Conservation (phyloP, 2,888 invertebrate genomes). For the Gari tellinella region DNA sequence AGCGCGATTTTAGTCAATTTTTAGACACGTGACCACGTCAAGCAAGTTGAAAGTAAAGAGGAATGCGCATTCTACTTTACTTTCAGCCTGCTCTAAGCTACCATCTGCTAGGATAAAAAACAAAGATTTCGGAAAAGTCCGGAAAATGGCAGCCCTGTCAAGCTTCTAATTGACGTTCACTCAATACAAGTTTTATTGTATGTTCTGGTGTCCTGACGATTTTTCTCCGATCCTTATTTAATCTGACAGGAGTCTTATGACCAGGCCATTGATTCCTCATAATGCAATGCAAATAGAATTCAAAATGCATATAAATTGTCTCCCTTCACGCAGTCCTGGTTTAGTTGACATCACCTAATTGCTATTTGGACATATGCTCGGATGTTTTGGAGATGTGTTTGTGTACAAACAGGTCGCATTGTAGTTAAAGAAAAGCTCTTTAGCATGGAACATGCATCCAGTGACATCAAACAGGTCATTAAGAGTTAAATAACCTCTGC, state of each 20-base stretch:
- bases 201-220: too few relatives aligned
- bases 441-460: background rate
- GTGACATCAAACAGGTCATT: background rate
- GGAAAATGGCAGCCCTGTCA: conserved; percentile 10
- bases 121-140: too few relatives aligned
- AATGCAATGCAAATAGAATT: conserved; percentile 57
- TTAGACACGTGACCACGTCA: conserved; percentile 13
- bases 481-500: background rate
- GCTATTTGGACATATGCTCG: conserved; percentile 3
- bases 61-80: too few relatives aligned
- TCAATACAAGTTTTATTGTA: too few relatives aligned
- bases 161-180: too few relatives aligned
- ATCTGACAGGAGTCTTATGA: conserved; percentile 1
- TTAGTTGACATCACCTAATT: background rate
- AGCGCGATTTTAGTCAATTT: too few relatives aligned
- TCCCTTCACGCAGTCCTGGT: background rate
- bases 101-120: too few relatives aligned
- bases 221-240: background rate
- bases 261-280: conserved; percentile 37
- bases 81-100: too few relatives aligned
- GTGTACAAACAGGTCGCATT: background rate
- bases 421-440: background rate
- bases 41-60: too few relatives aligned
- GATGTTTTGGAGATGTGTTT: background rate
- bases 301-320: conserved; percentile 43